Conservation (phyloP, 2,888 invertebrate species). For the Latheticus oryzae region DNA sequence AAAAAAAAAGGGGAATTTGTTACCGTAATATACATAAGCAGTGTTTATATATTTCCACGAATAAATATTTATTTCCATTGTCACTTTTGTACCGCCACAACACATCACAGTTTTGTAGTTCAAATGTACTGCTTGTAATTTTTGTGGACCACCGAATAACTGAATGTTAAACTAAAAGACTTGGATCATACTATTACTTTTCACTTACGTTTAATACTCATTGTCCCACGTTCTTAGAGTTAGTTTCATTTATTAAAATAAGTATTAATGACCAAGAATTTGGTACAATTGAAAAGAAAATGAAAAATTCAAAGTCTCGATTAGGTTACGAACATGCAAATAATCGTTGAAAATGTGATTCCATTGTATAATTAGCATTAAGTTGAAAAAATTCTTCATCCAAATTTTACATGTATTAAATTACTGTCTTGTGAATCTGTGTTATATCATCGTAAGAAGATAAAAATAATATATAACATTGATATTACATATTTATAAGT, state of each 20-base stretch:
- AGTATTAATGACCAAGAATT: constrained; percentile 39
- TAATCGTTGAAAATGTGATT: constrained; percentile 53
- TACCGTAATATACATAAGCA: constrained; percentile 19
- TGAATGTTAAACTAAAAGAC: constrained; percentile 44
- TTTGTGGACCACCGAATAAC: constrained; percentile 59
- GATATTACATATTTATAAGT: constrained; percentile 53
- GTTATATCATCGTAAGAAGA: constrained; percentile 47
- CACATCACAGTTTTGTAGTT: constrained; percentile 38
- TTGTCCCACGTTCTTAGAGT: neutral
- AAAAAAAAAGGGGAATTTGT: constrained; percentile 31
- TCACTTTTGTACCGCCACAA: constrained; percentile 34
- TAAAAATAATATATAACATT: constrained; percentile 50
- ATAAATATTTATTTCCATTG: constrained; percentile 26
- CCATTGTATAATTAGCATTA: constrained; percentile 44
- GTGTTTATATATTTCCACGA: constrained; percentile 17
- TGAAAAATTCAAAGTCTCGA: constrained; percentile 25
- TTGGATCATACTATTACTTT: constrained; percentile 34
- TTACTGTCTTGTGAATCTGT: constrained; percentile 53
- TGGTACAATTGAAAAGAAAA: constrained; percentile 32
- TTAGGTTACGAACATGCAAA: constrained; percentile 28
- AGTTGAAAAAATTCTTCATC: constrained; percentile 38
- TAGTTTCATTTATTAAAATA: constrained; percentile 12
- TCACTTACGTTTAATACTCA: too few species aligned
- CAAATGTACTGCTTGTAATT: constrained; percentile 57
- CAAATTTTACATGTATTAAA: constrained; percentile 45